Evolutionary conservation across 2,113 vertebrate species (phyloP), one percentile per base, ranked within the genome.

Genomic region (Callocephalon fimbriatum): DNA sequence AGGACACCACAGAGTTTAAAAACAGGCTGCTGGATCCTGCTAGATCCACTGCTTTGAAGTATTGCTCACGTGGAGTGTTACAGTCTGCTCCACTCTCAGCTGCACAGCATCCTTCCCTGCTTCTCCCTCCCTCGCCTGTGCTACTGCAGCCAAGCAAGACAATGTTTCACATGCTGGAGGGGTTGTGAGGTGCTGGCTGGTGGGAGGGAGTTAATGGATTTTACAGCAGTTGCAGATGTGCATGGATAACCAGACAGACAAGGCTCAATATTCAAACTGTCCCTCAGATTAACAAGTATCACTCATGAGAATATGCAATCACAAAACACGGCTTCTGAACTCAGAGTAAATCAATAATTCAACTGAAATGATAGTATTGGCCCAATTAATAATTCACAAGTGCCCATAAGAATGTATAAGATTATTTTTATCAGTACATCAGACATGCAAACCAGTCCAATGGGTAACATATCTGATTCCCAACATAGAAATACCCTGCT

Each of bases 31-130:
- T 61, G 29, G 48, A 12, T 56, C 42, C 54, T 67, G 31, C 40
- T 50, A 62, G 50, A 17, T 65, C 16, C 44, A 2, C 18, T 7
- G 54, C 59, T 51, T 47, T 65, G 85, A 71, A 35, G 19, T 45
- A 19, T 15, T n/a, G 63, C 58, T 75, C 51, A 10, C 0, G 0
- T 5, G 37, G 31, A 53, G 31, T 0, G 21, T 47, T 47, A 5
- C 1, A 40, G 42, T 9, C 54, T 63, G 32, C 54, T 51, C 23
- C 35, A 38, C 50, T 50, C 32, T 25, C 74, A 75, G 72, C 10
- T 17, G 0, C 11, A 3, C 12, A 32, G 26, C 63, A 48, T 12
- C 74, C 38, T 47, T 37, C 62, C 38, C 54, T 37, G 38, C 38
- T n/a, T 65, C 61, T 22, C 50, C 67, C 6, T 5, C 37, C 35